A percentile compares a stretch with the other conserved stretches of the same genome.
Conservation (phyloP, 2,113 vertebrate genomes). For the Takifugu bimaculatus region DNA sequence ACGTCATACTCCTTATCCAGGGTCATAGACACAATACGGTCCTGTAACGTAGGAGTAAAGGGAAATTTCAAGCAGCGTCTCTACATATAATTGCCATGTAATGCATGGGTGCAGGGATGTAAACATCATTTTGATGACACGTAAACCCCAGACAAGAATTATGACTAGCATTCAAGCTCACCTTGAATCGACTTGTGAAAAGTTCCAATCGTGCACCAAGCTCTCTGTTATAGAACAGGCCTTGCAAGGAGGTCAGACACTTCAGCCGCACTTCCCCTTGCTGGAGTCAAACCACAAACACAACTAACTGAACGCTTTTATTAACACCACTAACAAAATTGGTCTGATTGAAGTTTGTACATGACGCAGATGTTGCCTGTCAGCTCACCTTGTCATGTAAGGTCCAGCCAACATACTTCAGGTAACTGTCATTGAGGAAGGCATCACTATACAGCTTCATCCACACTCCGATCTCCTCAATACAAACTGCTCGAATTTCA, state of each 20-base stretch:
- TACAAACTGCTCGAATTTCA: constrained; percentile 83
- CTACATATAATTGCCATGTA: not conserved
- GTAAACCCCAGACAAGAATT: not conserved
- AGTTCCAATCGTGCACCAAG: constrained; percentile 92
- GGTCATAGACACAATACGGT: constrained; percentile 98
- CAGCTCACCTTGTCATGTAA: constrained; percentile 70
- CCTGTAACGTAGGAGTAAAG: constrained; percentile 70
- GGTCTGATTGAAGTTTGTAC: not conserved
- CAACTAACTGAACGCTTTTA: not conserved
- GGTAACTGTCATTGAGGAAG: constrained; percentile 97
- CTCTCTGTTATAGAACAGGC: constrained; percentile 93
- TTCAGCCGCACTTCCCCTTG: constrained; percentile 97
- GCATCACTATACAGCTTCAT: constrained; percentile 90
- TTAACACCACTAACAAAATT: not conserved
- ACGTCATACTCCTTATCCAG: constrained; percentile 98
- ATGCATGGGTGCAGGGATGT: not conserved
- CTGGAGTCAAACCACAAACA: constrained; percentile 58
- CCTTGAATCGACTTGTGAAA: constrained; percentile 98
- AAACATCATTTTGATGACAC: not conserved
- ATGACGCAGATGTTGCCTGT: not conserved
- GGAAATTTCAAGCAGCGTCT: constrained; percentile 1
- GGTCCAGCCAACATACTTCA: constrained; percentile 97
- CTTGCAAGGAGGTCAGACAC: constrained; percentile 93
- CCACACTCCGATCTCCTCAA: constrained; percentile 86
- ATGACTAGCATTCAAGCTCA: constrained; percentile 40